Base-by-base conservation (phyloP, 2,888 invertebrate genomes). In the Andrena haemorrhoa region DNA sequence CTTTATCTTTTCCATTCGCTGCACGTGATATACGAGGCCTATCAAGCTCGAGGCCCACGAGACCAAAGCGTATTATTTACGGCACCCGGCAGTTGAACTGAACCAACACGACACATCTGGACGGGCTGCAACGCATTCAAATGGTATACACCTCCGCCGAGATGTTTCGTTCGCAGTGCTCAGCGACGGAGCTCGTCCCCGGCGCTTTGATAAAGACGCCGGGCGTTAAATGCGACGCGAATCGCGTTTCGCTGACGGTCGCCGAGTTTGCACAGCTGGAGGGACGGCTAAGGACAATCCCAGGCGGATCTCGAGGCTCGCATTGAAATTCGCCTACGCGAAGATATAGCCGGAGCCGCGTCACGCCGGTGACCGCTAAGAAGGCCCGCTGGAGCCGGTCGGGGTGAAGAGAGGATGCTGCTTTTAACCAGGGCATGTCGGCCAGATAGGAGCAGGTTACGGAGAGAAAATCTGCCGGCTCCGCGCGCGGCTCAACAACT, bases 401-500 rank as follows among this genome's bases (percentile, higher is more conserved):
- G 33, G 20, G 26, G 47, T 26, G 60, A 65, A 51, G 74, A 70
- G 60, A 75, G 60, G 60, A 74, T 61, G 79, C 75, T 65, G 69
- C 23, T 78, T 41, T 66, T 68, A 83, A 83, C 60, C 83, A 83
- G 83, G 83, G 83, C 83, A 79, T 68, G 71, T 78, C 75, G 73
- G 61, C 70, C 31, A 71, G 83, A 68, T 68, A 78, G 70, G 41
- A 74, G 65, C 70, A 51, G 56, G 75, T 79, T 73, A 53, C 53
- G n/a, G 70, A 61, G 84, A 79, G 86, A 87, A 87, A 85, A 85
- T 74, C 74, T 47, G 16, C 64, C n/a, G 66, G 70, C 51, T 68
- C 65, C 82, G 63, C 20, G 63, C 20, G 81, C 74, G 63, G 73
- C 74, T 76, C 76, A 81, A 82, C 86, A 86, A 88, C 86, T 86